A percentile compares a stretch with the other conserved stretches of the same genome.
Conservation (phyloP, 2,797 vertebrate species). For the Rhinella marina region DNA sequence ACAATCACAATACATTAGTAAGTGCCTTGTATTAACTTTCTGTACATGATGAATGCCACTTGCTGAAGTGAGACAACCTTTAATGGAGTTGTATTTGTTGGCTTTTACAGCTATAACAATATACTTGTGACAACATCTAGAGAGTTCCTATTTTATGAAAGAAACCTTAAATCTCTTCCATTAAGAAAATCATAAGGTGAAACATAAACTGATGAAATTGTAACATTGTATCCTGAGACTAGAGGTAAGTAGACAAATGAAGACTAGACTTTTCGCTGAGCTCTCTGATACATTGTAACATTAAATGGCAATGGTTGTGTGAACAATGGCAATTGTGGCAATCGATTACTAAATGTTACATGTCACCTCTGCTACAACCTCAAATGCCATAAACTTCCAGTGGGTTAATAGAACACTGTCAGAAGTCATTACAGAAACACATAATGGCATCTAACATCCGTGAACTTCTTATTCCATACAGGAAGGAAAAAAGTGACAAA, state of each 20-base stretch:
- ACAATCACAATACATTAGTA: too few relatives aligned
- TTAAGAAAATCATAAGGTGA: not conserved
- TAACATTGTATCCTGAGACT: not conserved
- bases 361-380: not conserved
- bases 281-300: constrained; percentile 17
- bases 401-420: constrained; percentile 9
- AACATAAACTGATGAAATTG: not conserved
- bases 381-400: constrained; percentile 9
- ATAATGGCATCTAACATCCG: constrained; percentile 12
- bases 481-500: not conserved
- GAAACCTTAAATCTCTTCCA: not conserved
- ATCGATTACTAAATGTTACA: not conserved
- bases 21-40: too few relatives aligned
- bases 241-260: constrained; percentile 8
- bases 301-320: not conserved
- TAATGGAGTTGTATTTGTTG: not conserved
- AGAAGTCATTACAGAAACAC: not conserved
- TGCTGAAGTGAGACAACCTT: not conserved
- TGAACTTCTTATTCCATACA: not conserved
- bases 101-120: not conserved
- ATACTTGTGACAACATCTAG: not conserved
- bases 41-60: too few relatives aligned
- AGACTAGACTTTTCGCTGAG: not conserved
- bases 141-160: not conserved
- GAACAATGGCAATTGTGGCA: not conserved